Evolutionary conservation across 2,888 invertebrate species (phyloP).

Genomic region (Macrosoma leucophasiata): DNA sequence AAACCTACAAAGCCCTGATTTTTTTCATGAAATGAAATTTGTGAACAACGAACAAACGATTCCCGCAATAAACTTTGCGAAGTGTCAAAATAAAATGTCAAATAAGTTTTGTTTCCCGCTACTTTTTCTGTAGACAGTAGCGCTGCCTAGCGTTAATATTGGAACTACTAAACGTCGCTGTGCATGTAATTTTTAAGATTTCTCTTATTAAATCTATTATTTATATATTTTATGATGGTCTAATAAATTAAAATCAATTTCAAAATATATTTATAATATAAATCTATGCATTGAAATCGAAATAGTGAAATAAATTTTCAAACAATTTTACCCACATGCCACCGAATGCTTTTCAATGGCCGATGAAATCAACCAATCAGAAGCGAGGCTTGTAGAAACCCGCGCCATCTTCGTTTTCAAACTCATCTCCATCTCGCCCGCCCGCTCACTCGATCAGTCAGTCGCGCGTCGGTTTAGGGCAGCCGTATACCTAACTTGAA

Average conservation of each 20-base stretch:
- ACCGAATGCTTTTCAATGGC: slow-evolving; percentile 56
- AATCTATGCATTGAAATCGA: not conserved
- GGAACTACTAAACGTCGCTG: slow-evolving; percentile 16
- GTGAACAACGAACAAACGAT: too few relatives aligned
- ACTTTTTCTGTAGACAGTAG: slow-evolving; percentile 20
- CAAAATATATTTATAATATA: slow-evolving; percentile 27
- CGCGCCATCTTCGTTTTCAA: slow-evolving; percentile 91
- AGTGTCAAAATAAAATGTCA: not conserved
- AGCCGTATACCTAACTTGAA: slow-evolving; percentile 62
- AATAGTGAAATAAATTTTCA: slow-evolving; percentile 8
- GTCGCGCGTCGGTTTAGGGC: slow-evolving; percentile 80
- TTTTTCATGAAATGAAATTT: too few relatives aligned
- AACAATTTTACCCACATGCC: slow-evolving; percentile 49
- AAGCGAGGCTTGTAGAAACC: slow-evolving; percentile 56
- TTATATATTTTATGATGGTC: not conserved
- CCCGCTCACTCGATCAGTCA: slow-evolving; percentile 77
- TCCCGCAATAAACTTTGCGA: too few relatives aligned
- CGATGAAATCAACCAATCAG: slow-evolving; percentile 54
- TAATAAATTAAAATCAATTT: slow-evolving; percentile 15
- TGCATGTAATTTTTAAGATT: slow-evolving; percentile 8
- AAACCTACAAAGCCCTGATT: too few relatives aligned
- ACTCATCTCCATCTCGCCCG: slow-evolving; percentile 78
- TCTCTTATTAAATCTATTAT: slow-evolving; percentile 5
- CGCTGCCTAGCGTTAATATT: slow-evolving; percentile 9
- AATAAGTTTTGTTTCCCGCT: slow-evolving; percentile 55